phyloP scores from a whole-genome alignment of 2,888 invertebrate species.

The Hypomecis atomaria region DNA sequence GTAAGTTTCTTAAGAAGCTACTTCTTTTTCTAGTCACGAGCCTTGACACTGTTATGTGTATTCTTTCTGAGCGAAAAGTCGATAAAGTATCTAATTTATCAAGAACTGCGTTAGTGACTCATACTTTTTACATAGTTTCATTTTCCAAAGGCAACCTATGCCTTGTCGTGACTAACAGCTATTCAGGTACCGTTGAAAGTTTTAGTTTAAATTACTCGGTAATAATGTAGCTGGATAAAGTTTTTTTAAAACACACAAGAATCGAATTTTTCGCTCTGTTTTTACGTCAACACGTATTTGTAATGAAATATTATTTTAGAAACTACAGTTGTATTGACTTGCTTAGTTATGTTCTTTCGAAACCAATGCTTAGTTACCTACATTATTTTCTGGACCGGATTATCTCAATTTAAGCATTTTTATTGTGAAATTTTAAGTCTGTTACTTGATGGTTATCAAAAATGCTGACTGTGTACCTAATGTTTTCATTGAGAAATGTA shows the following conservation, averaged over 20 bases:
- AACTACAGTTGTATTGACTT: slow-evolving; percentile 2
- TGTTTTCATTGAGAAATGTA: slow-evolving; percentile 60
- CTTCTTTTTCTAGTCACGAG: slow-evolving; percentile 74
- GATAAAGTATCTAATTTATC: slow-evolving; percentile 32
- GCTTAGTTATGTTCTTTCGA: slow-evolving; percentile 10
- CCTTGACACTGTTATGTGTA: slow-evolving; percentile 61
- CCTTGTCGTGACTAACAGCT: slow-evolving; percentile 32
- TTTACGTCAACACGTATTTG: not conserved
- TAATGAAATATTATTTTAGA: not conserved
- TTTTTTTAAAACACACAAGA: slow-evolving; percentile 8
- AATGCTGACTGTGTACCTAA: slow-evolving; percentile 56
- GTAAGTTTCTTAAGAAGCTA: slow-evolving; percentile 54
- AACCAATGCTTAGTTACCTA: slow-evolving; percentile 31
- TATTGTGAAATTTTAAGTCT: slow-evolving; percentile 58
- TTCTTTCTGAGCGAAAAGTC: slow-evolving; percentile 49
- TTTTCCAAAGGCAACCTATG: slow-evolving; percentile 16
- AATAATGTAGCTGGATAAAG: slow-evolving; percentile 1
- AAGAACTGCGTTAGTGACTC: slow-evolving; percentile 6
- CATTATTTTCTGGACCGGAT: slow-evolving; percentile 26
- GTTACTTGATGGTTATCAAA: slow-evolving; percentile 70
- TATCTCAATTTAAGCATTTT: slow-evolving; percentile 36
- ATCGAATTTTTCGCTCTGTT: slow-evolving; percentile 1
- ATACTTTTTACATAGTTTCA: slow-evolving; percentile 9
- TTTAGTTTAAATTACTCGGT: slow-evolving; percentile 11
- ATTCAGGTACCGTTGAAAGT: slow-evolving; percentile 23